Percentiles rank a stretch among this genome's conserved stretches.
These are phyloP conservation scores for Heloderma charlesbogerti DNA, from an alignment of 2,113 vertebrate species.

Conservation along the genomic window DNA sequence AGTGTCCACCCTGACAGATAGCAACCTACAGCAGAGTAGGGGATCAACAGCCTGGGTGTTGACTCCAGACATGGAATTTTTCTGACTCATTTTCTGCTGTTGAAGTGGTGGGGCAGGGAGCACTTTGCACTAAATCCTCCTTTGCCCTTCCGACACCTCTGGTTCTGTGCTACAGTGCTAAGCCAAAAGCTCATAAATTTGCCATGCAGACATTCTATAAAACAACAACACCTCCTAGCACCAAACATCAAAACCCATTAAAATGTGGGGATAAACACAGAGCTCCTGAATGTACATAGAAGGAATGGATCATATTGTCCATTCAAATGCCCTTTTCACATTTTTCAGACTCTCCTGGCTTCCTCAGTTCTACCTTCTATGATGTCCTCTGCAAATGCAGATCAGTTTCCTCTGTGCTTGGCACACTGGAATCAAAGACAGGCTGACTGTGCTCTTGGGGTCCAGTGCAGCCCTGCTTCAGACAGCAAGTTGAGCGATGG, in stretches of 20 bases:
- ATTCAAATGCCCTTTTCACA: too few species aligned
- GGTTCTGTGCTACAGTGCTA: background rate
- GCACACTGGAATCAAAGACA: background rate
- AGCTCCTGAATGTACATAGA: background rate
- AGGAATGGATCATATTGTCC: background rate
- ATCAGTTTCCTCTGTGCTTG: background rate
- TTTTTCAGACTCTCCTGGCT: background rate
- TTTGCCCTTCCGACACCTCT: background rate
- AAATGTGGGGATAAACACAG: background rate
- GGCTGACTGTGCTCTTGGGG: background rate
- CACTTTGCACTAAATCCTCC: background rate
- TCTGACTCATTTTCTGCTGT: background rate
- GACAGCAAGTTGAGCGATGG: background rate
- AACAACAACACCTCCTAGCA: background rate
- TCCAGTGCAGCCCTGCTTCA: background rate
- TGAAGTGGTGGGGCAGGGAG: background rate
- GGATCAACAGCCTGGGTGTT: background rate
- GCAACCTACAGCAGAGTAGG: background rate
- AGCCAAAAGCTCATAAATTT: background rate
- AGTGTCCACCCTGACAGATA: too few species aligned
- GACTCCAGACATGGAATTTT: background rate
- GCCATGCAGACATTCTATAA: background rate
- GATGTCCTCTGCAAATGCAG: background rate
- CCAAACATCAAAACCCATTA: background rate
- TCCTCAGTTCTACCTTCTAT: too few species aligned